A percentile compares a stretch with the other conserved stretches of the same genome.
phyloP scores from a whole-genome alignment of 2,797 vertebrate genomes.

The Sphenodon punctatus region DNA sequence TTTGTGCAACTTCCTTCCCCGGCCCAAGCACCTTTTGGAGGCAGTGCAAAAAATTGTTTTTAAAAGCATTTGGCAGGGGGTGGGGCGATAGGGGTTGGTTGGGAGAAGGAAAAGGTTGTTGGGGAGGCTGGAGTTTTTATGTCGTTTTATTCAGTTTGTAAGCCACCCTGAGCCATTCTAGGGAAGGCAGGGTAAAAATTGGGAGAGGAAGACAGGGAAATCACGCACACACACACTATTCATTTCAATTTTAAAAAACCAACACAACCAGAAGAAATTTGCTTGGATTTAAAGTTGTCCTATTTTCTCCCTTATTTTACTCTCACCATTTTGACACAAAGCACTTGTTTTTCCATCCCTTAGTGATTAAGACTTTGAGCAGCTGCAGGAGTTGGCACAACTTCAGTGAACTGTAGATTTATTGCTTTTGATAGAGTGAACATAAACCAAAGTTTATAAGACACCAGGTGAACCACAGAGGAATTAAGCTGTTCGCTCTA shows the following conservation, averaged over 20 bases:
- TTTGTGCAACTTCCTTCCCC: too few species aligned
- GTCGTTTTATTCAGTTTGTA: too few species aligned
- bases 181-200: too few species aligned
- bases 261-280: neutral
- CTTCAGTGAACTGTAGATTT: neutral
- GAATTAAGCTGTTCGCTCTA: neutral
- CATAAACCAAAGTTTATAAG: neutral
- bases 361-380: neutral
- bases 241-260: neutral
- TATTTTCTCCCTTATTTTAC: neutral
- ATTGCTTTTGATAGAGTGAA: neutral
- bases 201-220: too few species aligned
- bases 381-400: neutral
- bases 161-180: too few species aligned
- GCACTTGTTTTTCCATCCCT: neutral
- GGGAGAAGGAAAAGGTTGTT: too few species aligned
- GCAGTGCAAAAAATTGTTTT: too few species aligned
- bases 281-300: neutral
- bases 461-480: neutral
- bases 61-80: too few species aligned
- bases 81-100: too few species aligned
- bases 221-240: too few species aligned
- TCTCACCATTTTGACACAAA: neutral
- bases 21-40: too few species aligned
- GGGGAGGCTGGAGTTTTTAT: too few species aligned